Evolutionary conservation across 2,888 invertebrate species (phyloP).

Genomic region (Podotricha telesiphe): DNA sequence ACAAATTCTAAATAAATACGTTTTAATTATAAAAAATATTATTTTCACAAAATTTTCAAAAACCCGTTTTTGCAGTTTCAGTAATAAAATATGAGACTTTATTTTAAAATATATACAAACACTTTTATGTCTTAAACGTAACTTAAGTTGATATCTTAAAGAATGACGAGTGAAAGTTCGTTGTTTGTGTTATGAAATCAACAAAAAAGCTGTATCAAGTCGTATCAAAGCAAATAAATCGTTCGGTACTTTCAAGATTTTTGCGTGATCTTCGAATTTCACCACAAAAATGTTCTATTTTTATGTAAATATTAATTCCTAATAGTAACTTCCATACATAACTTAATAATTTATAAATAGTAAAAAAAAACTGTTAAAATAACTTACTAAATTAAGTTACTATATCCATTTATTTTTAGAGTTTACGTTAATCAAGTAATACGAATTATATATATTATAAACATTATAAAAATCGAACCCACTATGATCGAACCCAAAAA

Average conservation of each 20-base stretch:
- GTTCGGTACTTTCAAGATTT: background rate
- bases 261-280: background rate
- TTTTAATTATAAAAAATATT: too few species aligned
- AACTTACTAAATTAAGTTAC: too few species aligned
- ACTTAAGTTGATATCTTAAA: background rate
- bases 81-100: too few species aligned
- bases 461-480: background rate
- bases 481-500: background rate
- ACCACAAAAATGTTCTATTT: background rate
- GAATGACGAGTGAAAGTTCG: constrained; percentile 6
- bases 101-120: background rate
- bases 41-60: background rate
- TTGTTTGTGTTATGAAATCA: background rate
- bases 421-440: background rate
- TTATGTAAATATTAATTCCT: background rate
- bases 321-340: background rate
- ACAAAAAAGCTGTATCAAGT: constrained; percentile 12
- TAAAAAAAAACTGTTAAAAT: background rate
- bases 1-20: constrained; percentile 1
- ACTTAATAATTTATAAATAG: background rate
- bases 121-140: background rate
- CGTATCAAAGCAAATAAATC: constrained; percentile 12
- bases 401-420: too few species aligned
- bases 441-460: background rate
- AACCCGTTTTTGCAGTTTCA: background rate